These are phyloP conservation scores for Epizoanthus illoricatus DNA, from an alignment of 92 coral and sea anemone species.

Conservation along the genomic window DNA sequence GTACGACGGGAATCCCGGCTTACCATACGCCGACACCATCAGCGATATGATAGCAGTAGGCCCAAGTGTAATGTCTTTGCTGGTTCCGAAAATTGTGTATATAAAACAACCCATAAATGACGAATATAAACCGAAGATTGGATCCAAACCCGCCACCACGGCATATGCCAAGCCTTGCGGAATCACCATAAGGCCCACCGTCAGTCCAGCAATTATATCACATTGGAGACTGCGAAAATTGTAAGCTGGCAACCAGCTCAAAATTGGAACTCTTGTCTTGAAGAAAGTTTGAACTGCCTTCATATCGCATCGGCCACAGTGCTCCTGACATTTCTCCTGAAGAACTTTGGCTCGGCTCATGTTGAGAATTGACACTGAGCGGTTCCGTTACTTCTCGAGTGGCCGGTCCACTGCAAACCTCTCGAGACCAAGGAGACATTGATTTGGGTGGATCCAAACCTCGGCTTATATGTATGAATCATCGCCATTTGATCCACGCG, in stretches of 20 bases:
- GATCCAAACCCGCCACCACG: conserved; percentile 89
- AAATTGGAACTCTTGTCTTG: conserved; percentile 78
- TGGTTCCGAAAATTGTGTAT: conserved; percentile 92
- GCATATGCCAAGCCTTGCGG: conserved; percentile 99
- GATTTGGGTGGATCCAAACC: conserved; percentile 42
- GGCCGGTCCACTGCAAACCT: not conserved
- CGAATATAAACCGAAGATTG: conserved; percentile 89
- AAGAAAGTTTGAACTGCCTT: conserved; percentile 40
- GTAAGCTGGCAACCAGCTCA: conserved; percentile 82
- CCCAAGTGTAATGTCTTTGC: conserved; percentile 93
- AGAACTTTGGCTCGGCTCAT: conserved; percentile 39
- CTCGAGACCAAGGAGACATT: conserved; percentile 17
- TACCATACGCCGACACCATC: conserved; percentile 91
- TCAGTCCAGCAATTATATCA: conserved; percentile 92
- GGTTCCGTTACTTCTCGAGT: not conserved
- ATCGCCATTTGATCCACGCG: conserved; percentile 38
- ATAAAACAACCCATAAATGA: conserved; percentile 96
- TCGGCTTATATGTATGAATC: conserved; percentile 34
- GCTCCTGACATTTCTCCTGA: conserved; percentile 71
- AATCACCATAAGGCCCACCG: conserved; percentile 95
- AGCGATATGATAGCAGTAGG: conserved; percentile 98
- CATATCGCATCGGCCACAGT: conserved; percentile 50
- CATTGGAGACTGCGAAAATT: conserved; percentile 69
- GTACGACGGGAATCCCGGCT: conserved; percentile 76
- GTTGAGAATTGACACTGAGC: not conserved